A percentile compares a stretch with the other conserved stretches of the same genome.
phyloP scores from a whole-genome alignment of 2,888 invertebrate genomes.

The Mallateleia sp. region DNA sequence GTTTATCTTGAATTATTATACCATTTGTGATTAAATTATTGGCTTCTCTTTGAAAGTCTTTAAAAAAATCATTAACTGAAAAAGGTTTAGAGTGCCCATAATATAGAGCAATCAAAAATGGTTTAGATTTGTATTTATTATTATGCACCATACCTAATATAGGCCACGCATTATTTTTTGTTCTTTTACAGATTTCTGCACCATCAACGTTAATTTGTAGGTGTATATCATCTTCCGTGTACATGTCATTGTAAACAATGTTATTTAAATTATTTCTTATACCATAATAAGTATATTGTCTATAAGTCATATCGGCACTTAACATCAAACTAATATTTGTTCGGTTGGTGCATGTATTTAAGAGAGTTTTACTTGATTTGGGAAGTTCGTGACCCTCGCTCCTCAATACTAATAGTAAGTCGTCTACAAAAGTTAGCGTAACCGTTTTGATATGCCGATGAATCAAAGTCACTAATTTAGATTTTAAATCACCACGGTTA shows the following conservation, averaged over 20 bases:
- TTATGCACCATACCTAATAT: slow-evolving; percentile 2
- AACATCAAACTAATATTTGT: no score
- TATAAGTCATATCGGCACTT: no score
- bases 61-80: slow-evolving; percentile 45
- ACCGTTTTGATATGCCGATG: slow-evolving; percentile 6
- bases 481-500: slow-evolving; percentile 8
- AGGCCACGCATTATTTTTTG: slow-evolving; percentile 22
- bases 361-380: not conserved
- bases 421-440: not conserved
- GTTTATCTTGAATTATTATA: slow-evolving; percentile 37
- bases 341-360: no score
- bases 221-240: no score
- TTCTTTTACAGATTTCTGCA: slow-evolving; percentile 5
- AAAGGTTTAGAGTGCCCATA: slow-evolving; percentile 61
- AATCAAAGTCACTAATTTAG: not conserved
- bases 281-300: no score
- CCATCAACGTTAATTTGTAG: not conserved
- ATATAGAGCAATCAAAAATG: slow-evolving; percentile 57
- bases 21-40: slow-evolving; percentile 47
- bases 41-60: slow-evolving; percentile 60
- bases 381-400: slow-evolving; percentile 10
- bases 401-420: not conserved
- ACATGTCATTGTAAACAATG: no score
- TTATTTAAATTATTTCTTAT: no score
- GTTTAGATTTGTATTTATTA: slow-evolving; percentile 50